phyloP scores from a whole-genome alignment of 2,888 invertebrate species.

The Dolomedes plantarius region DNA sequence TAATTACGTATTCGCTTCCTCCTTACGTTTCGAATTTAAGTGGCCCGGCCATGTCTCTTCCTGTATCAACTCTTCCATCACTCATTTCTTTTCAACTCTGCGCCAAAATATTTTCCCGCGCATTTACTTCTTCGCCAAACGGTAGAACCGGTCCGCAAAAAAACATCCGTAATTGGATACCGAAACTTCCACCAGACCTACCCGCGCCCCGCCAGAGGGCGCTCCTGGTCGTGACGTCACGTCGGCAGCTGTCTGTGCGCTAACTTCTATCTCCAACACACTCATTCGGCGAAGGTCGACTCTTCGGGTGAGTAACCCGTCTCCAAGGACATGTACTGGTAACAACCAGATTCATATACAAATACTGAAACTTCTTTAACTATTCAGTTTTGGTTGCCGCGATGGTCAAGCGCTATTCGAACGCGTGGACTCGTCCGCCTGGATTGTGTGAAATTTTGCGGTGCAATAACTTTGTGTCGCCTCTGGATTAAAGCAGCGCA shows the following conservation, averaged over 20 bases:
- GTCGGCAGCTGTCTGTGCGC: slow-evolving; percentile 38
- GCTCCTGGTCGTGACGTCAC: slow-evolving; percentile 41
- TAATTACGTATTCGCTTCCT: too few relatives aligned
- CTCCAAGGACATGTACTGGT: slow-evolving; percentile 63
- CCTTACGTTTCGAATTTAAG: too few relatives aligned
- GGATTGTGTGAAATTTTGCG: neutral
- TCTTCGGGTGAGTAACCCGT: slow-evolving; percentile 59
- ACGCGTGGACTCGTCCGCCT: neutral
- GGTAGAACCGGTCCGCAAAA: neutral
- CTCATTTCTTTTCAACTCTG: too few relatives aligned
- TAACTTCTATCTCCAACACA: slow-evolving; percentile 26
- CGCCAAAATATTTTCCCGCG: neutral
- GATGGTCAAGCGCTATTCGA: neutral
- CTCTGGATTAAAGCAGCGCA: slow-evolving; percentile 10
- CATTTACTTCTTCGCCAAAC: neutral
- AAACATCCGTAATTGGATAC: slow-evolving; percentile 18
- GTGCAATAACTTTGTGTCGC: neutral
- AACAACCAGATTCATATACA: slow-evolving; percentile 9
- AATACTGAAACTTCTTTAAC: slow-evolving; percentile 10
- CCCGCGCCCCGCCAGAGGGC: slow-evolving; percentile 19
- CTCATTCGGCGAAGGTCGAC: slow-evolving; percentile 56
- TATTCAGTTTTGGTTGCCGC: neutral
- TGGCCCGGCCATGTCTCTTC: too few relatives aligned
- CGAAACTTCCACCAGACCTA: neutral
- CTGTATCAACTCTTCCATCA: neutral